Conservation (phyloP, 1,140 invertebrate species). For the Hydropsyche tenuis region DNA sequence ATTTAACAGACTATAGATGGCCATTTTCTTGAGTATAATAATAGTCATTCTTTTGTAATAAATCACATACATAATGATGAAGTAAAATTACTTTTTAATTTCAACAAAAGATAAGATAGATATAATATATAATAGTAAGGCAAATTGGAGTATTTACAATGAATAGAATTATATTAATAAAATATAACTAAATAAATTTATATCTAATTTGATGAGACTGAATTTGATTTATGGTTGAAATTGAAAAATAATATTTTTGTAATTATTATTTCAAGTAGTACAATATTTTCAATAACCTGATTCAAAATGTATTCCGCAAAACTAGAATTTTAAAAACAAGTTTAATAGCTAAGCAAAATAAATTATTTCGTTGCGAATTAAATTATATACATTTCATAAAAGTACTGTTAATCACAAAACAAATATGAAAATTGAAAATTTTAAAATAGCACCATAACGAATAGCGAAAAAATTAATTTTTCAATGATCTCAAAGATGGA, state of each 20-base stretch:
- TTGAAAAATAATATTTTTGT: background rate
- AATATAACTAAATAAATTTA: too few species aligned
- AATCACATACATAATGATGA: too few species aligned
- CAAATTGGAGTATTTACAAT: background rate
- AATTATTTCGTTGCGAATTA: constrained; percentile 9
- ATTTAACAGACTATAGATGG: constrained; percentile 44
- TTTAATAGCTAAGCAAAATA: background rate
- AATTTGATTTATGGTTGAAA: background rate
- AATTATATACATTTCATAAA: background rate
- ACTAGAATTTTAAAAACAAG: background rate
- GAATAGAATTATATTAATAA: background rate
- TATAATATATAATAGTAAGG: background rate
- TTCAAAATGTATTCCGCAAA: background rate
- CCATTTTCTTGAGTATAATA: constrained; percentile 30
- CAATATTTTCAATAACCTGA: too few species aligned
- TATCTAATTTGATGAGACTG: too few species aligned
- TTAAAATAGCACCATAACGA: background rate
- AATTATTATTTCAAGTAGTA: background rate
- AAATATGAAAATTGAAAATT: background rate
- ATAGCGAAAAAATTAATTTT: constrained; percentile 26
- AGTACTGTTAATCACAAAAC: background rate
- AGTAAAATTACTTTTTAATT: too few species aligned
- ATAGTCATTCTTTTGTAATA: background rate
- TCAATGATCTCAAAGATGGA: constrained; percentile 58
- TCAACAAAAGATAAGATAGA: background rate